Base-by-base conservation (phyloP, 1,140 invertebrate genomes). In the Mactra quadrangularis region DNA sequence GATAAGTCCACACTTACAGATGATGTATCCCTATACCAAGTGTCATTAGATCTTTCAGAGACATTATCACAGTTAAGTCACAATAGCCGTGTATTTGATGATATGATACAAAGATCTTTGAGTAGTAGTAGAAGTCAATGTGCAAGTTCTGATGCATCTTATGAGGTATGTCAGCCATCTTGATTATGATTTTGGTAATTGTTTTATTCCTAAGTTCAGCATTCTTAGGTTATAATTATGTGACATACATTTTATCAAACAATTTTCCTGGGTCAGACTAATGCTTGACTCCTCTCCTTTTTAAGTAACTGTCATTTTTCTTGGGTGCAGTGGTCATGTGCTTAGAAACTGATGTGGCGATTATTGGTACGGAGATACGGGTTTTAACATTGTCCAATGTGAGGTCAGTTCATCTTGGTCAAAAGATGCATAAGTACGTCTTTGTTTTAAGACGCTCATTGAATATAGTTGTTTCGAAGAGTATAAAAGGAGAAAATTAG, bases 1-100 rank as follows among this genome's bases (percentile, higher is more conserved):
- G 76, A 78, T 35, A 78, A 78, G 27, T 62, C 76, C 1, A 78
- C 76, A 31, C 45, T 38, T 22, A 68, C 76, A 7, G 60, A 68
- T 25, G 74, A 62, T n/a, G 35, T 64, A 3, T 66, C 60, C 31
- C 6, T 60, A 50, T 22, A 33, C 13, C 13, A 47, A n/a, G 27
- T 68, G 0, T 78, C 76, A 7, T 17, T 68, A 3, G 50, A 68
- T 33, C 22, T 78, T 6, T 11, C 50, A 9, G 59, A 78, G 17
- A 50, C 50, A 19, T 15, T 78, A 29, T 68, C 76, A 0, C 76
- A 78, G 38, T 47, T 78, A 15, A 68, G 76, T 35, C 50, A 64
- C 76, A 78, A 7, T 41, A 68, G 47, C 27, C 60, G 15, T 17
- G 47, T 41, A 1, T 78, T 66, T 41, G 76, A 78, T 22, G 64